Percentiles rank a stretch among this genome's conserved stretches.
These are phyloP conservation scores for Lamprologus callipterus DNA, from an alignment of 2,113 vertebrate genomes.

Conservation along the genomic window DNA sequence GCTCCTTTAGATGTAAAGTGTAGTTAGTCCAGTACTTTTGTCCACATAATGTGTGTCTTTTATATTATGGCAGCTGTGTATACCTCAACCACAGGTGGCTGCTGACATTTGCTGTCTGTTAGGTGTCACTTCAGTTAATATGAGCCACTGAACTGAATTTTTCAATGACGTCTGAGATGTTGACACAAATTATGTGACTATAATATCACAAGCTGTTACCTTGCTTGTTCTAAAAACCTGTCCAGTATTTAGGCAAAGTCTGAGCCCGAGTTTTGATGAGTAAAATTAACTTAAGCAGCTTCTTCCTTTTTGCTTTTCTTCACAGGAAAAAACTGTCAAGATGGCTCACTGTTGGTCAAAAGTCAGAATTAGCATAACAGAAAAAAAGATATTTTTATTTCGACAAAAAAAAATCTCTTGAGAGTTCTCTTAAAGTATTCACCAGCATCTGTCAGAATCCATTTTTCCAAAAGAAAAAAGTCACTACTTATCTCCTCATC, in stretches of 20 bases:
- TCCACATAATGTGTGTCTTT: not conserved
- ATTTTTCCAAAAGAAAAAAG: not conserved
- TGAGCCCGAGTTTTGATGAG: not conserved
- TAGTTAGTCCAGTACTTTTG: not conserved
- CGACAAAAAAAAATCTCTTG: not conserved
- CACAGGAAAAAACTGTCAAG: not conserved
- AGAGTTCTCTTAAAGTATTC: not conserved
- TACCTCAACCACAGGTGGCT: not conserved
- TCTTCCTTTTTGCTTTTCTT: not conserved
- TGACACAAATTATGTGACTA: not conserved
- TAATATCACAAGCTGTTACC: not conserved
- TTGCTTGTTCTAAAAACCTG: not conserved
- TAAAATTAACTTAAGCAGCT: not conserved
- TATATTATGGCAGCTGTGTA: not conserved
- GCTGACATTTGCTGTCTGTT: not conserved
- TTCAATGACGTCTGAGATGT: not conserved
- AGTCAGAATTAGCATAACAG: not conserved
- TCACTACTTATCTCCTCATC: conserved; percentile 4
- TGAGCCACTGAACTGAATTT: not conserved
- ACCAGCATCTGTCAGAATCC: not conserved
- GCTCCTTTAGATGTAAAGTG: not conserved
- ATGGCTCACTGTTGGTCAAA: not conserved
- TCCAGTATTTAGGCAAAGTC: not conserved
- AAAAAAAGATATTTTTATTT: not conserved
- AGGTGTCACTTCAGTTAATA: not conserved